Evolutionary conservation across 2,113 vertebrate genomes (phyloP).

Genomic region (Salvelinus fontinalis): DNA sequence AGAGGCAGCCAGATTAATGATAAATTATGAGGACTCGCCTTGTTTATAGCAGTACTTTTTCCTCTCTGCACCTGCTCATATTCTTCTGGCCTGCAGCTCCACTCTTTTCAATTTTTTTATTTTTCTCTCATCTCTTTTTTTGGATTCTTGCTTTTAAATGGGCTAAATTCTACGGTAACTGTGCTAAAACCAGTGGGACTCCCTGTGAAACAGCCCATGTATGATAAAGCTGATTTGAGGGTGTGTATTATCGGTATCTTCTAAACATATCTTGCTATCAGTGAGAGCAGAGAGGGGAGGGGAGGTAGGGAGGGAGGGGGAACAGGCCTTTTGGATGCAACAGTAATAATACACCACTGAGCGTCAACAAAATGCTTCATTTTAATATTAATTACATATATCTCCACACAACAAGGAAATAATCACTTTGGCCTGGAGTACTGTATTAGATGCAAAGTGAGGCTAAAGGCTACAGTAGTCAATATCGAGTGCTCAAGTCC

Average conservation of each 20-base stretch:
- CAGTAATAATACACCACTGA: slow-evolving; percentile 70
- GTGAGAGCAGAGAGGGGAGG: slow-evolving; percentile 6
- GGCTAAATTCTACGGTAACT: slow-evolving; percentile 57
- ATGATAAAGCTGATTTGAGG: slow-evolving; percentile 62
- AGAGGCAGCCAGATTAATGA: slow-evolving; percentile 77
- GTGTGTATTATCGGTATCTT: slow-evolving; percentile 67
- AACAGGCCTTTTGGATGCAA: slow-evolving; percentile 53
- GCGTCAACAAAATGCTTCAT: slow-evolving; percentile 75
- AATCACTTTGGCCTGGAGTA: slow-evolving; percentile 78
- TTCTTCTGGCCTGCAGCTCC: slow-evolving; percentile 74
- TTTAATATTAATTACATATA: slow-evolving; percentile 83
- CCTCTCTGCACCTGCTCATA: slow-evolving; percentile 77
- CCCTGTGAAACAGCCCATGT: slow-evolving; percentile 42
- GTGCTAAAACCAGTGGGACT: slow-evolving; percentile 66
- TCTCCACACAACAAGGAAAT: slow-evolving; percentile 76
- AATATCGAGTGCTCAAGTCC: slow-evolving; percentile 76
- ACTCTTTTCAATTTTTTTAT: slow-evolving; percentile 16
- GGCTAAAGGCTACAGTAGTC: slow-evolving; percentile 78
- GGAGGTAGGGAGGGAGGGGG: neutral
- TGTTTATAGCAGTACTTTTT: slow-evolving; percentile 79
- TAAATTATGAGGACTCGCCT: slow-evolving; percentile 79
- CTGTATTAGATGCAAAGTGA: slow-evolving; percentile 81
- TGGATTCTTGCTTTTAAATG: slow-evolving; percentile 70
- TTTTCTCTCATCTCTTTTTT: slow-evolving; percentile 49
- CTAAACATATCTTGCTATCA: slow-evolving; percentile 4